These are phyloP conservation scores for Hypocryptadius cinnamomeus DNA, from an alignment of 2,113 vertebrate genomes.

Conservation along the genomic window DNA sequence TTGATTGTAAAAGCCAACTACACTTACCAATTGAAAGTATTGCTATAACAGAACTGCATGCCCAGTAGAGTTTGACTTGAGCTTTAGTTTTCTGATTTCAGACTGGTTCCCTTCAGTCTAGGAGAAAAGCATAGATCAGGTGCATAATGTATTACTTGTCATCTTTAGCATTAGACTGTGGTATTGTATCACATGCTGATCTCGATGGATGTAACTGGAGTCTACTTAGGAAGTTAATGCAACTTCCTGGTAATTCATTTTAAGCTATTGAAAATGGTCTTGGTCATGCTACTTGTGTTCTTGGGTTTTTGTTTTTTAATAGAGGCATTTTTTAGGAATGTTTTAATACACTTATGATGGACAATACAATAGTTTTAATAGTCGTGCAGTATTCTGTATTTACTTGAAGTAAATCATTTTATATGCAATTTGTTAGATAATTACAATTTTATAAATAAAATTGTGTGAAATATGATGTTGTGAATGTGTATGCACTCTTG, in stretches of 20 bases:
- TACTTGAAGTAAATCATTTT: slow-evolving; percentile 68
- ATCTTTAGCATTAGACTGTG: slow-evolving; percentile 38
- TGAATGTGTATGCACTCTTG: slow-evolving; percentile 16
- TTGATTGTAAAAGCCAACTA: slow-evolving; percentile 55
- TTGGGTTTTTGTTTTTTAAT: slow-evolving; percentile 47
- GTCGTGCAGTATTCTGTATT: slow-evolving; percentile 62
- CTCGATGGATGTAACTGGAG: slow-evolving; percentile 36
- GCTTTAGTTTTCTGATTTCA: slow-evolving; percentile 9
- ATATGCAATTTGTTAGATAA: slow-evolving; percentile 66
- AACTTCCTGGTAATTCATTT: slow-evolving; percentile 34
- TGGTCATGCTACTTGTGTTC: slow-evolving; percentile 50
- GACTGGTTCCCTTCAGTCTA: slow-evolving; percentile 4
- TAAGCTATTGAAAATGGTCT: slow-evolving; percentile 58
- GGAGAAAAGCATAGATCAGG: slow-evolving; percentile 9
- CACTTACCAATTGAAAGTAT: slow-evolving; percentile 52
- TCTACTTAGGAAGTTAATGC: background rate
- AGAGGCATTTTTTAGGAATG: slow-evolving; percentile 62
- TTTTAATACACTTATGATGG: slow-evolving; percentile 64
- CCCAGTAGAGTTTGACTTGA: slow-evolving; percentile 26
- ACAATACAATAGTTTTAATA: slow-evolving; percentile 66
- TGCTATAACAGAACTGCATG: slow-evolving; percentile 57
- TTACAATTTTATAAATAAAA: slow-evolving; percentile 66
- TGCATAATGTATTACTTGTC: slow-evolving; percentile 36
- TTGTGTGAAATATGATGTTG: slow-evolving; percentile 10
- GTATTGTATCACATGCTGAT: slow-evolving; percentile 34